phyloP scores from a whole-genome alignment of 2,888 invertebrate species.

The Netelia virgata region DNA sequence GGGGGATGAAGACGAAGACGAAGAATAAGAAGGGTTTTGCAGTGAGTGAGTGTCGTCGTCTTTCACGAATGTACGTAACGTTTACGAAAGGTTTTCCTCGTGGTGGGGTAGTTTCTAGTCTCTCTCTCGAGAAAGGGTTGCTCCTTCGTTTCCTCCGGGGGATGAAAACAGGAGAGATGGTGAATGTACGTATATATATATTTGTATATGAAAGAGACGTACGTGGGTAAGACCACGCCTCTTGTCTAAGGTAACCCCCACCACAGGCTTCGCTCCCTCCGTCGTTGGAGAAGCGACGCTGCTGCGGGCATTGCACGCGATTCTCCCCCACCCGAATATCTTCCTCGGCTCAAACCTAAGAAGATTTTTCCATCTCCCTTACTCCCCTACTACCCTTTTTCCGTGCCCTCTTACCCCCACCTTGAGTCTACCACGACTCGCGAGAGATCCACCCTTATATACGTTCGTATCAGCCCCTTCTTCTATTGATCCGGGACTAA shows the following conservation, averaged over 20 bases:
- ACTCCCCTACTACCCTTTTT: constrained; percentile 30
- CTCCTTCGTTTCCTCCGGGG: constrained; percentile 42
- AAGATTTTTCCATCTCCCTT: constrained; percentile 67
- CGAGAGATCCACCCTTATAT: constrained; percentile 69
- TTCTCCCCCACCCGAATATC: constrained; percentile 55
- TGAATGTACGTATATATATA: constrained; percentile 31
- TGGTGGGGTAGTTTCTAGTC: constrained; percentile 45
- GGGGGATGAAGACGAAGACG: constrained; percentile 29
- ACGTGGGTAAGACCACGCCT: constrained; percentile 82
- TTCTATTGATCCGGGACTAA: constrained; percentile 84
- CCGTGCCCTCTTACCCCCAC: constrained; percentile 61
- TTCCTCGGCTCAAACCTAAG: constrained; percentile 62
- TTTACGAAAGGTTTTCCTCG: constrained; percentile 25
- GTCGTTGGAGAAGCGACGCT: constrained; percentile 71
- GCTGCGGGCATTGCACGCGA: constrained; percentile 24
- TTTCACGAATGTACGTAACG: constrained; percentile 53
- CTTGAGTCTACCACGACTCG: constrained; percentile 30
- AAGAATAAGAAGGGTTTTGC: constrained; percentile 63
- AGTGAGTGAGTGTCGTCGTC: constrained; percentile 65
- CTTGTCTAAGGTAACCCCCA: constrained; percentile 84
- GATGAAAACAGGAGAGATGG: constrained; percentile 36
- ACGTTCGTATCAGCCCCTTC: constrained; percentile 77
- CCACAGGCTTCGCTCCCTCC: constrained; percentile 73
- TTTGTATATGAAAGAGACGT: constrained; percentile 12
- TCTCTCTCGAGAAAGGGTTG: constrained; percentile 51